Percentiles rank a stretch among this genome's conserved stretches.
Conservation (phyloP, 1,140 invertebrate genomes). For the Trachelipus rathkii region DNA sequence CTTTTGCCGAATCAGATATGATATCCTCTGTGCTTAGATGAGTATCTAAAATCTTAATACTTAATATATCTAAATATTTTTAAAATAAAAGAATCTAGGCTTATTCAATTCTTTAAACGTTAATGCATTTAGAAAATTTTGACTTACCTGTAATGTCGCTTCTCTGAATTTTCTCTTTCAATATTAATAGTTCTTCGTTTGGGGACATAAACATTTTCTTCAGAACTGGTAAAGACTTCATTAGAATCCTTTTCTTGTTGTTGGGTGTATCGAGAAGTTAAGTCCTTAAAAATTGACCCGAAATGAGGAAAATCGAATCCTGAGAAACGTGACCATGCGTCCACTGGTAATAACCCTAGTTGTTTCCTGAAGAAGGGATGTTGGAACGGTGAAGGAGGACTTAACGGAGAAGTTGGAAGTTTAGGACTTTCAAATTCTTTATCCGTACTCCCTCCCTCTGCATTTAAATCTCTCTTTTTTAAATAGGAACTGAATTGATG, state of each 20-base stretch:
- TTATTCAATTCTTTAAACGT: too few species aligned
- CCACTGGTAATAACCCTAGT: conserved; percentile 32
- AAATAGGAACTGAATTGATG: conserved; percentile 17
- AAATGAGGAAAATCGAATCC: conserved; percentile 41
- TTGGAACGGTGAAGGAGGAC: conserved; percentile 42
- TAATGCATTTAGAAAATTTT: too few species aligned
- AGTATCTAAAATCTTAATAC: too few species aligned
- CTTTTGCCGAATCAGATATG: too few species aligned
- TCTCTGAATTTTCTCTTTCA: too few species aligned
- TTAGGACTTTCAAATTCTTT: conserved; percentile 31
- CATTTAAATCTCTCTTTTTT: conserved; percentile 28
- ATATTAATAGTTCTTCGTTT: too few species aligned
- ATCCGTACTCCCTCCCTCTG: conserved; percentile 22
- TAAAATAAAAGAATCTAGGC: too few species aligned
- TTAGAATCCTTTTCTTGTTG: neutral
- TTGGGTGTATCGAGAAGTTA: neutral
- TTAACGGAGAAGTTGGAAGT: conserved; percentile 36
- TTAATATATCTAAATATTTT: too few species aligned
- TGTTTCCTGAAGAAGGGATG: conserved; percentile 39
- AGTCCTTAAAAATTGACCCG: neutral
- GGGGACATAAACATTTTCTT: too few species aligned
- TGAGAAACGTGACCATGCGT: conserved; percentile 39
- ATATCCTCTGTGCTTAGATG: too few species aligned
- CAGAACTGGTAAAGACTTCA: neutral
- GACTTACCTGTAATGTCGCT: too few species aligned